Evolutionary conservation across 2,888 invertebrate species (phyloP), one percentile per base, ranked within the genome.

Genomic region (Abrostola triplasia): DNA sequence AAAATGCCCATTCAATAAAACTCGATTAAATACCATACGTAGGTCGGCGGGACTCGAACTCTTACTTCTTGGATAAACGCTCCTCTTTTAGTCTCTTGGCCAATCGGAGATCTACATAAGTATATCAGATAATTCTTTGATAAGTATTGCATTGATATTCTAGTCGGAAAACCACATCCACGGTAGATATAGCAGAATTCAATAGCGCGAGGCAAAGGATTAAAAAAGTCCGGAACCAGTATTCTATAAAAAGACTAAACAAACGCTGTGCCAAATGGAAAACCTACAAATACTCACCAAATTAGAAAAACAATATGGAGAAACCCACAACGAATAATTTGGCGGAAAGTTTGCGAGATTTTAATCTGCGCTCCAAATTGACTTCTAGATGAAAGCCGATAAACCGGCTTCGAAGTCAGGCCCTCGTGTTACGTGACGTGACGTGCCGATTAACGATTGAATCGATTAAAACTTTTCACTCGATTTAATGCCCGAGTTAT

Each of bases 381-480:
- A 61, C 36, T 71, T 47, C 10, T 48, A 76, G 49, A 75, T 69
- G 51, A 56, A 59, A 59, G 44, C 50, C 59, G 57, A 66, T 70
- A 67, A 69, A 56, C 51, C 38, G 54, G 57, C 57, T 59, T 61
- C 58, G 42, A 56, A 35, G 53, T 62, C 36, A 41, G 37, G 36
- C 36, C 54, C 60, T 55, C 24, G 13, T 24, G 44, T 13, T 24
- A 24, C 13, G 44, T 47, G 68, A 11, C 55, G 51, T 53, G 12
- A 40, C 59, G 47, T 44, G 47, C 36, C 60, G 64, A 70, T 70
- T 51, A 64, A 52, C 64, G 63, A 72, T 63, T 56, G 72, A 77
- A 72, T 73, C 75, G 70, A 82, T 81, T 78, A 77, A 75, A 80
- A 81, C 52, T 83, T 82, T 72, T 58, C 50, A 67, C 48, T 41